Evolutionary conservation across 1,140 invertebrate species (phyloP).

Genomic region (Himalopsyche phryganea): DNA sequence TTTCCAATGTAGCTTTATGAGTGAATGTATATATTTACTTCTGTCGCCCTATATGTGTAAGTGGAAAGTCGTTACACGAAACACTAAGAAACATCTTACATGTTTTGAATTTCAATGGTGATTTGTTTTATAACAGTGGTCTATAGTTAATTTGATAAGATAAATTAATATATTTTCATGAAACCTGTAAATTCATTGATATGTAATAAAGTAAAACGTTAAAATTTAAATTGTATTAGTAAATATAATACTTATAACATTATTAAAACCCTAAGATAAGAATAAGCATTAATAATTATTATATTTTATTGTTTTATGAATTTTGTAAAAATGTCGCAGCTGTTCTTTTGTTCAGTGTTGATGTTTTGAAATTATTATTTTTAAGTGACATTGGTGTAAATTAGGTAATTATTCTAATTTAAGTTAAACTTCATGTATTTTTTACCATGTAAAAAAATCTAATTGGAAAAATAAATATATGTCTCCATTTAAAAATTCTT

Average conservation of each 20-base stretch:
- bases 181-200: no score
- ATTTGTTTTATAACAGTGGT: no score
- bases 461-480: slow-evolving; percentile 26
- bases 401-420: slow-evolving; percentile 1
- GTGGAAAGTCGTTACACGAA: no score
- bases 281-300: not conserved
- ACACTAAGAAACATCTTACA: no score
- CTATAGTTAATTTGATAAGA: no score
- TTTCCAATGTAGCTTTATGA: no score
- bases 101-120: no score
- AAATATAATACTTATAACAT: not conserved
- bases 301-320: slow-evolving; percentile 2
- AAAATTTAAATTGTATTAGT: not conserved
- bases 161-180: no score
- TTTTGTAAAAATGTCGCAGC: not conserved
- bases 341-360: slow-evolving; percentile 4
- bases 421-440: slow-evolving; percentile 25
- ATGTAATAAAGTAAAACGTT: no score
- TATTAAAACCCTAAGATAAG: not conserved
- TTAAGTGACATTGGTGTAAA: slow-evolving; percentile 5
- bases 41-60: no score
- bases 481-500: slow-evolving; percentile 14
- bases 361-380: slow-evolving; percentile 6
- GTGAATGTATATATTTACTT: no score
- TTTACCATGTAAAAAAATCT: slow-evolving; percentile 28